Conservation (phyloP, 2,797 vertebrate species). For the Cryptoblepharus egeriae region DNA sequence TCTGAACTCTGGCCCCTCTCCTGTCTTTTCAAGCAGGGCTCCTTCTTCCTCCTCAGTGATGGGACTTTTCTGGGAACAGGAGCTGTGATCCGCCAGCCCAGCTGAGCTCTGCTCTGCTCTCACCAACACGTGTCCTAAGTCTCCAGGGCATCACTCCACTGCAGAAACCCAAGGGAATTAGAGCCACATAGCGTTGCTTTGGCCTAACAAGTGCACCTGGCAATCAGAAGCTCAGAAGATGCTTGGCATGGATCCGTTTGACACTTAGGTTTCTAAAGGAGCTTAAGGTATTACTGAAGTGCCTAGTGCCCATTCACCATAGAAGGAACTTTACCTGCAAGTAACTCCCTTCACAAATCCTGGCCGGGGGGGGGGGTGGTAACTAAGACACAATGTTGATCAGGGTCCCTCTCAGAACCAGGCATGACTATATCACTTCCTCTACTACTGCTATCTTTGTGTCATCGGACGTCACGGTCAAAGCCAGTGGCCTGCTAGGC, state of each 20-base stretch:
- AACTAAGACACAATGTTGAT: not conserved
- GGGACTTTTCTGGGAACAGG: not conserved
- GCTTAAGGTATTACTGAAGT: constrained; percentile 27
- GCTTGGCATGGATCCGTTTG: not conserved
- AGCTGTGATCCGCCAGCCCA: constrained; percentile 7
- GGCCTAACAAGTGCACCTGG: not conserved
- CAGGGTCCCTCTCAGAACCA: not conserved
- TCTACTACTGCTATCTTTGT: no score
- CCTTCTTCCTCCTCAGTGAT: no score
- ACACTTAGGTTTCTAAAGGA: not conserved
- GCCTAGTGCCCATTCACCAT: constrained; percentile 11
- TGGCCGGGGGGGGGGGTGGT: no score
- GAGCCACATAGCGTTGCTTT: not conserved
- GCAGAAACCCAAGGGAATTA: not conserved
- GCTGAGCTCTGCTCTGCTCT: constrained; percentile 14
- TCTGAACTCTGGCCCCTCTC: not conserved
- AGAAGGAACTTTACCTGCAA: not conserved
- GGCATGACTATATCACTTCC: no score
- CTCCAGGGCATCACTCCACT: not conserved
- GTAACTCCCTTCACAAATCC: no score
- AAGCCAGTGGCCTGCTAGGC: no score
- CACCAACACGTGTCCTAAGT: not conserved
- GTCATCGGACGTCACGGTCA: no score
- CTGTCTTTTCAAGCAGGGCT: not conserved
- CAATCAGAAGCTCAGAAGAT: not conserved